These are phyloP conservation scores for Caenorhabditis sp. DNA, from an alignment of 2,888 invertebrate genomes.

Conservation along the genomic window DNA sequence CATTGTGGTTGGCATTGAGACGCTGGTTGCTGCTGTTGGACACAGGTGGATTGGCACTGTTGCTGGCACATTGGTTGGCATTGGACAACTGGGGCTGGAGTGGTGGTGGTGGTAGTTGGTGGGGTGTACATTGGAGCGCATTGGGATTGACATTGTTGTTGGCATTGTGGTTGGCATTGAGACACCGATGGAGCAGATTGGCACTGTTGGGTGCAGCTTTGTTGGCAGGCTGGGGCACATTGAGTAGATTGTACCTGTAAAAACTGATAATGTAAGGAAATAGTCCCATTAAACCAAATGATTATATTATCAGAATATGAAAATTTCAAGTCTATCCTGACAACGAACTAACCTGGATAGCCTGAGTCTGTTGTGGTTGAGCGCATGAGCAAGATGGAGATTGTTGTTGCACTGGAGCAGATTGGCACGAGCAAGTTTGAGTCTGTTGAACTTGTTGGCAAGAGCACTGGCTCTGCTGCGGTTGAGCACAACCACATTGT, in stretches of 20 bases:
- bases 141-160: slow-evolving; percentile 60
- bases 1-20: slow-evolving; percentile 58
- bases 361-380: slow-evolving; percentile 59
- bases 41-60: slow-evolving; percentile 47
- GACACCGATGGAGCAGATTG: slow-evolving; percentile 56
- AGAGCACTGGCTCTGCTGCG: slow-evolving; percentile 61
- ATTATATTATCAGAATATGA: not conserved
- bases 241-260: slow-evolving; percentile 47
- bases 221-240: slow-evolving; percentile 63
- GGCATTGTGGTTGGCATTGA: slow-evolving; percentile 60
- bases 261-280: not conserved
- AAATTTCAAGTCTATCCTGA: too few species aligned
- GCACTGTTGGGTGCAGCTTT: slow-evolving; percentile 57
- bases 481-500: slow-evolving; percentile 64
- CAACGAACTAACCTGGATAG: slow-evolving; percentile 44
- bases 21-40: slow-evolving; percentile 56
- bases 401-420: slow-evolving; percentile 64
- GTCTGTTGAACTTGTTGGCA: slow-evolving; percentile 66
- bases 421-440: slow-evolving; percentile 64
- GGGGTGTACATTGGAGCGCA: slow-evolving; percentile 55
- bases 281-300: not conserved
- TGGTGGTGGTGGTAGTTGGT: slow-evolving; percentile 45
- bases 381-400: slow-evolving; percentile 56
- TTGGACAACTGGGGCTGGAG: slow-evolving; percentile 49
- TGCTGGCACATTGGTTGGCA: slow-evolving; percentile 54